These are phyloP conservation scores for Macrosoma leucophasiata DNA, from an alignment of 2,888 invertebrate species.

Conservation along the genomic window DNA sequence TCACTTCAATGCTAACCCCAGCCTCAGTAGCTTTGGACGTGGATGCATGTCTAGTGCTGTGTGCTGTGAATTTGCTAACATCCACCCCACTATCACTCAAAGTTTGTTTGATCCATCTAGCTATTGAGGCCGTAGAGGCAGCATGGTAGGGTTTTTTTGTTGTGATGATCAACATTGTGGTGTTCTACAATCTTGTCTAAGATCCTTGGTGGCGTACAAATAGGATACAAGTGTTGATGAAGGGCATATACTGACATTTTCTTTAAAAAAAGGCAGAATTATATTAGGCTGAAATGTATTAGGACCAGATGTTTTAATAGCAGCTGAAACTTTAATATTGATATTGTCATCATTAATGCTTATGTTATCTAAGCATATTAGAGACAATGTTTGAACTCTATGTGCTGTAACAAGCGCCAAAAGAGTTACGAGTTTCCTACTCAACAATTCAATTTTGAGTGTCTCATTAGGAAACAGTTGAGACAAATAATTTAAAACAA, in stretches of 20 bases:
- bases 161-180: neutral
- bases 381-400: neutral
- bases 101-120: conserved; percentile 10
- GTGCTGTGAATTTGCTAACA: conserved; percentile 7
- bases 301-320: too few relatives aligned
- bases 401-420: conserved; percentile 16
- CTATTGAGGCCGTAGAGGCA: neutral
- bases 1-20: conserved; percentile 1
- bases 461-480: conserved; percentile 5
- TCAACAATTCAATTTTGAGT: neutral
- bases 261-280: too few relatives aligned
- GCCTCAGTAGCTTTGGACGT: conserved; percentile 9
- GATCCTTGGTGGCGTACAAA: neutral
- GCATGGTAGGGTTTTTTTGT: neutral
- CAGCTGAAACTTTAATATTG: too few relatives aligned
- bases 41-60: conserved; percentile 13
- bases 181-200: neutral
- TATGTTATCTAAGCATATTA: neutral
- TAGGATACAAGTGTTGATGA: too few relatives aligned
- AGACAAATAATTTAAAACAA: conserved; percentile 8
- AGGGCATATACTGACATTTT: too few relatives aligned
- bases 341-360: too few relatives aligned
- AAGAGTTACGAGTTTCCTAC: conserved; percentile 24
- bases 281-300: too few relatives aligned
- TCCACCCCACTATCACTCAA: conserved; percentile 11